Evolutionary conservation across 2,888 invertebrate genomes (phyloP), one percentile per base, ranked within the genome.

Genomic region (Stegana nigrithorax): DNA sequence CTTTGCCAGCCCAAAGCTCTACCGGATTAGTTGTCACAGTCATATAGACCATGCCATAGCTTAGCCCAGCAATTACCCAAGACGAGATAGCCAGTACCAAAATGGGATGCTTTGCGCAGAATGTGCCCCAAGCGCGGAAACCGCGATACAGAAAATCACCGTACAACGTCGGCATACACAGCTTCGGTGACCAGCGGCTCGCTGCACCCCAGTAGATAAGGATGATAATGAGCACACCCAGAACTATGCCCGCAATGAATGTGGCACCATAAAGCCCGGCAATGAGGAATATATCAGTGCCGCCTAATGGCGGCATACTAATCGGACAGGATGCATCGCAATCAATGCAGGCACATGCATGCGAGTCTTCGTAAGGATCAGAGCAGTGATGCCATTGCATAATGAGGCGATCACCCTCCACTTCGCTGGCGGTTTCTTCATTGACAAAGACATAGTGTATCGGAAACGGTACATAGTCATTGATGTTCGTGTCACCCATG

Each of bases 1-100:
- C 85, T 1, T 94, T 92, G 0, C 95, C 88, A 0, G 97, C 95
- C 98, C 98, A 98, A 45, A 98, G 88, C 82, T 98, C 93, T 1
- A 97, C 91, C 0, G 98, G 97, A 83, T 96, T 91, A 0, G 95
- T 91, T 0, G 94, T 96, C 1, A 98, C 88, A 65, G 89, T 84
- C 67, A 96, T 84, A 60, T 87, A 87, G 0, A 87, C 62, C 8
- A 91, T 87, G n/a, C 97, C 97, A 68, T 88, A 90, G 3, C 90
- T 87, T 63, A 94, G 85, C 0, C 86, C 81, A 2, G 51, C 78
- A 25, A 90, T 86, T 1, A 91, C 62, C 87, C 92, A 90, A 0
- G 90, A 88, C 23, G 89, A 88, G 7, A 91, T 62, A 75, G 90
- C 88, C 14, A 95, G 83, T 1, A 92, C 88, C 10, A 91, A 67